Conservation (phyloP, 2,113 vertebrate species). For the Hipposideros armiger region DNA sequence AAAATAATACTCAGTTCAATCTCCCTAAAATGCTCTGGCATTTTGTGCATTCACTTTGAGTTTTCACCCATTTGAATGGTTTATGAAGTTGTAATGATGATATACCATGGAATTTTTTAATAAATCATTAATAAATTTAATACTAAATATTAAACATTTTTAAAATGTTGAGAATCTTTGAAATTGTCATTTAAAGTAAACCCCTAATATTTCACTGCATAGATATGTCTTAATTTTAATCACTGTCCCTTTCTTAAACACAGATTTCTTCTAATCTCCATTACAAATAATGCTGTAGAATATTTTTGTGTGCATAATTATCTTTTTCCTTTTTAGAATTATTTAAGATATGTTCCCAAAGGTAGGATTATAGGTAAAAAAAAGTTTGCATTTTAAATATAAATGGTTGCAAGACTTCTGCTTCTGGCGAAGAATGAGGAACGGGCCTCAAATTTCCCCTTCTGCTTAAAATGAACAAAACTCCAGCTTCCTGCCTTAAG, state of each 20-base stretch:
- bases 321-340: conserved; percentile 34
- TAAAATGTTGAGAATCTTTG: conserved; percentile 46
- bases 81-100: background rate
- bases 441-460: conserved; percentile 40
- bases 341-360: background rate
- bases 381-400: conserved; percentile 31
- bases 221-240: conserved; percentile 7
- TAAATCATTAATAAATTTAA: conserved; percentile 7
- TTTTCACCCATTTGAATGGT: background rate
- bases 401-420: background rate
- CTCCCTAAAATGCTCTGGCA: background rate
- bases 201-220: background rate
- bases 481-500: background rate
- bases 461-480: conserved; percentile 27
- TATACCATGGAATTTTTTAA: background rate
- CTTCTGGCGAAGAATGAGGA: conserved; percentile 22
- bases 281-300: background rate
- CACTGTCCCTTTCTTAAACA: conserved; percentile 8
- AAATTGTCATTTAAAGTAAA: conserved; percentile 15
- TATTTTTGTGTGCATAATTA: background rate
- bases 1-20: background rate
- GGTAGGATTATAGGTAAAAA: conserved; percentile 38
- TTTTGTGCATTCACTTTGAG: background rate
- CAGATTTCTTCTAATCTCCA: background rate
- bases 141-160: conserved; percentile 16